A percentile compares a stretch with the other conserved stretches of the same genome.
phyloP scores from a whole-genome alignment of 2,888 invertebrate genomes.

The Meta bourneti region DNA sequence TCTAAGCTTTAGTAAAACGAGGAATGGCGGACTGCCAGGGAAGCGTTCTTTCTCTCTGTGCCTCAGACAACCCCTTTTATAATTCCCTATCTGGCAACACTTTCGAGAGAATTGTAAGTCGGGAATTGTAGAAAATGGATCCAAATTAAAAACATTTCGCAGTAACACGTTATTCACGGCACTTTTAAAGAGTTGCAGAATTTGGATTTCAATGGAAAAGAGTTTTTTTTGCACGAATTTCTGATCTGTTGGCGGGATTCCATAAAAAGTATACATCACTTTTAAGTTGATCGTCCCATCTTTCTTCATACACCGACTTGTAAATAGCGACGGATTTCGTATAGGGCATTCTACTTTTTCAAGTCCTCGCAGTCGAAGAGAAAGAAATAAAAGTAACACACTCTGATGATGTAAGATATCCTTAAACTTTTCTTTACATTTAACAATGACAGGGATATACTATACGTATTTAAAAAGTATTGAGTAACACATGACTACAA shows the following conservation, averaged over 20 bases:
- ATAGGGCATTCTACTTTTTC: too few species aligned
- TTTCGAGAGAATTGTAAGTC: constrained; percentile 35
- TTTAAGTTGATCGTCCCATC: not conserved
- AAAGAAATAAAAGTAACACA: too few species aligned
- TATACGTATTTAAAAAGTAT: too few species aligned
- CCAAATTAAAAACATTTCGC: constrained; percentile 67
- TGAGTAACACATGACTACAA: too few species aligned
- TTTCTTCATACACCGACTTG: too few species aligned
- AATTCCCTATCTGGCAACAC: constrained; percentile 61
- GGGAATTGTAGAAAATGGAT: constrained; percentile 39
- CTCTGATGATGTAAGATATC: too few species aligned
- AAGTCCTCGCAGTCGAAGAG: too few species aligned
- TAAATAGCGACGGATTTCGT: too few species aligned
- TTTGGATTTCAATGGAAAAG: constrained; percentile 24
- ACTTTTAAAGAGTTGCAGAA: not conserved
- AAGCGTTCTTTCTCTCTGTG: constrained; percentile 22
- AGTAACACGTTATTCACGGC: constrained; percentile 50
- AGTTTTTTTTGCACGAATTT: constrained; percentile 15
- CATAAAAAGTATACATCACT: constrained; percentile 42
- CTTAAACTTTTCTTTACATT: too few species aligned
- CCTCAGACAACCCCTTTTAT: constrained; percentile 21
- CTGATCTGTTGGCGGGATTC: constrained; percentile 48
- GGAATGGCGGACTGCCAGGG: constrained; percentile 62
- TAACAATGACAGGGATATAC: too few species aligned
- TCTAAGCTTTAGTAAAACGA: constrained; percentile 40